phyloP scores from a whole-genome alignment of 23 tunicate species.

The Styela plicata region DNA sequence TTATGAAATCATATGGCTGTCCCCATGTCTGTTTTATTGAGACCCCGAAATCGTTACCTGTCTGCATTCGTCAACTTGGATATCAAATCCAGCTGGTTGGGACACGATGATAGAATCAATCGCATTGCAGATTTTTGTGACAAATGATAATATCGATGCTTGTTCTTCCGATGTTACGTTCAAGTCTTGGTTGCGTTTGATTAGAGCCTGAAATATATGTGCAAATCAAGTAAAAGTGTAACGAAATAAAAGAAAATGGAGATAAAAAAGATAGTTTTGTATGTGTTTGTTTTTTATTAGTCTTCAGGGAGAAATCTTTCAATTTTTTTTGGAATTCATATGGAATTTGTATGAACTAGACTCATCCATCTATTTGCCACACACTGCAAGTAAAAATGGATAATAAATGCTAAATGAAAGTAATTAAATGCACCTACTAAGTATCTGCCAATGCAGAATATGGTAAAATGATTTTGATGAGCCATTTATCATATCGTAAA shows the following conservation, averaged over 20 bases:
- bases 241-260: background rate
- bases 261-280: background rate
- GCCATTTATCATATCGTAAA: too few relatives aligned
- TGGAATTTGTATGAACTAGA: too few relatives aligned
- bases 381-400: too few relatives aligned
- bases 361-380: too few relatives aligned
- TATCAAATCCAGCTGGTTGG: slow-evolving; percentile 53
- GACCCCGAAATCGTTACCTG: slow-evolving; percentile 33
- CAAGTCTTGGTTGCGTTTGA: slow-evolving; percentile 74
- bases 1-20: background rate
- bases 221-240: background rate
- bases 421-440: too few relatives aligned
- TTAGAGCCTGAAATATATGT: slow-evolving; percentile 50
- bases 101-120: slow-evolving; percentile 58
- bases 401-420: background rate
- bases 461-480: too few relatives aligned
- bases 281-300: background rate
- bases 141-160: slow-evolving; percentile 47
- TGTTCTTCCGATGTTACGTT: slow-evolving; percentile 72
- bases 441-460: too few relatives aligned
- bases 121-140: slow-evolving; percentile 77
- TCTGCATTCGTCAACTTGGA: slow-evolving; percentile 76
- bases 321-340: too few relatives aligned
- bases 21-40: too few relatives aligned
- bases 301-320: too few relatives aligned